Percentiles rank a stretch among this genome's conserved stretches.
These are phyloP conservation scores for Dolichoris vasculosae DNA, from an alignment of 1,140 invertebrate genomes.

Conservation along the genomic window DNA sequence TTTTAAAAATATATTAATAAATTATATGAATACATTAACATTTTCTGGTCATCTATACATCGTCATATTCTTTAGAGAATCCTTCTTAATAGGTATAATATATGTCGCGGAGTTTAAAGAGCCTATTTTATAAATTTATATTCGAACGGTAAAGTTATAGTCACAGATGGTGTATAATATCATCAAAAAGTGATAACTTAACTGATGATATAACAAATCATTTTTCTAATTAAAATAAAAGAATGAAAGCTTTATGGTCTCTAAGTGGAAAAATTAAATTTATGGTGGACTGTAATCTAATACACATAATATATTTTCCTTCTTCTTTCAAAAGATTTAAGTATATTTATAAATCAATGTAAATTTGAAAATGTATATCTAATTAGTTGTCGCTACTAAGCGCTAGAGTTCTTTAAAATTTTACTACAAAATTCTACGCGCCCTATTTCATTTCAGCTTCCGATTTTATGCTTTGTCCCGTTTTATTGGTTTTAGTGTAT, in stretches of 20 bases:
- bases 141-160: not conserved
- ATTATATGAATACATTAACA: not conserved
- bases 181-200: not conserved
- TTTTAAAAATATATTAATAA: too few relatives aligned
- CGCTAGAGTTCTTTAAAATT: not conserved
- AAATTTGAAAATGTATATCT: not conserved
- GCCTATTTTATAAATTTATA: not conserved
- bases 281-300: too few relatives aligned
- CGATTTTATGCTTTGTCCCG: not conserved
- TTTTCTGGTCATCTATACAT: not conserved
- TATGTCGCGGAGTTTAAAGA: not conserved
- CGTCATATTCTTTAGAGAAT: not conserved
- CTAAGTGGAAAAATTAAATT: not conserved
- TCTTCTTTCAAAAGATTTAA: not conserved
- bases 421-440: not conserved
- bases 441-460: not conserved
- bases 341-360: slow-evolving; percentile 2
- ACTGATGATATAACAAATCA: not conserved
- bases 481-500: not conserved
- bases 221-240: slow-evolving; percentile 8
- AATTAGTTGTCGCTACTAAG: not conserved
- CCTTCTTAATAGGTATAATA: not conserved
- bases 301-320: not conserved
- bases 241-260: not conserved
- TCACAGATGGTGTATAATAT: slow-evolving; percentile 8